These are phyloP conservation scores for Babylonia areolata DNA, from an alignment of 1,140 invertebrate species.

Conservation along the genomic window DNA sequence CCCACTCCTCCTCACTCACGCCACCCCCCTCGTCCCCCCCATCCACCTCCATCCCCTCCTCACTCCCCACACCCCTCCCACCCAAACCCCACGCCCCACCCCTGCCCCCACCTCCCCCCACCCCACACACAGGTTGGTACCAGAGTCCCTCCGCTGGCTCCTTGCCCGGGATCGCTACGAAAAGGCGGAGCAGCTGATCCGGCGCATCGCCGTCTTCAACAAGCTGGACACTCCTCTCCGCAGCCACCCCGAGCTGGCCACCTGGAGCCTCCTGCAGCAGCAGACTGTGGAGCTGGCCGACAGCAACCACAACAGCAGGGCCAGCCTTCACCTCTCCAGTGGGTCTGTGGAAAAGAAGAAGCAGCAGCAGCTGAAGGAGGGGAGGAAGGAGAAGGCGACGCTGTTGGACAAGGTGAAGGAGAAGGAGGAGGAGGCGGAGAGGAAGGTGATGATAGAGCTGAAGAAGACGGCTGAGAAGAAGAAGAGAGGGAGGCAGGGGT, in stretches of 20 bases:
- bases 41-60: too few relatives aligned
- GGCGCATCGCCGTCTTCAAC: conserved; percentile 17
- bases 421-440: background rate
- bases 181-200: background rate
- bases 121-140: background rate
- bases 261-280: background rate
- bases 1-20: too few relatives aligned
- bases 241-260: background rate
- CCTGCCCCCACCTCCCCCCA: too few relatives aligned
- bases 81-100: too few relatives aligned
- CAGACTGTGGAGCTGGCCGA: background rate
- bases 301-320: background rate
- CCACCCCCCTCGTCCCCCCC: too few relatives aligned
- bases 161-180: background rate
- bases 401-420: background rate
- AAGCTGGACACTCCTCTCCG: background rate
- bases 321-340: too few relatives aligned
- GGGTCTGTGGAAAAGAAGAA: background rate
- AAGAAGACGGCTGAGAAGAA: background rate
- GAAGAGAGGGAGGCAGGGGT: background rate
- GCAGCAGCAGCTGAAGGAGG: background rate
- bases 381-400: too few relatives aligned
- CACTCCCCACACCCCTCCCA: too few relatives aligned
- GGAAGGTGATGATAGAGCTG: too few relatives aligned
- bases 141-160: conserved; percentile 21